A percentile compares a stretch with the other conserved stretches of the same genome.
phyloP scores from a whole-genome alignment of 35 echinoderm and acorn worm genomes.

The Diadema setosum region DNA sequence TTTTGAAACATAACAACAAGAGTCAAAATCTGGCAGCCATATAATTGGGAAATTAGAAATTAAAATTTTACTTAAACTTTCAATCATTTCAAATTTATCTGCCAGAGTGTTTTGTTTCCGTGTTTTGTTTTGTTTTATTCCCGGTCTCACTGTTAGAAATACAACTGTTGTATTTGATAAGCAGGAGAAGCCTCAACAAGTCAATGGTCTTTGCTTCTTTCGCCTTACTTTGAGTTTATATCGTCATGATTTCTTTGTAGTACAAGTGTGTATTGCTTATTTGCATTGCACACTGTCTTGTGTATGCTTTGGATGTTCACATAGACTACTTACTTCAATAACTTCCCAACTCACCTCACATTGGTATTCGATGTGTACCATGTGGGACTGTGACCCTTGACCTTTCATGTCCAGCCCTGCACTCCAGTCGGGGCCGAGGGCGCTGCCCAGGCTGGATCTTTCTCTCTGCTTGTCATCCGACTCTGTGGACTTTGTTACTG shows the following conservation, averaged over 20 bases:
- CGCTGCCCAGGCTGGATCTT: conserved; percentile 49
- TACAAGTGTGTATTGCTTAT: neutral
- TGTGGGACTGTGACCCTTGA: conserved; percentile 16
- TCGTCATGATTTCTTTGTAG: neutral
- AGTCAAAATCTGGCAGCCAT: too few species aligned
- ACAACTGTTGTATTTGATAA: too few species aligned
- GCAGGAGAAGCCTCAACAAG: neutral
- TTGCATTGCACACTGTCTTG: neutral
- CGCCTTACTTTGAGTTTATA: neutral
- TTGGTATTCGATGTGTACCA: conserved; percentile 89
- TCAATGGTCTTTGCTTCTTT: neutral
- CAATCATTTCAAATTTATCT: too few species aligned
- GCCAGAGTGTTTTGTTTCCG: too few species aligned
- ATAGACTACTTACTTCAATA: neutral
- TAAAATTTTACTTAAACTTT: too few species aligned
- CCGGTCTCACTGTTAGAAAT: too few species aligned
- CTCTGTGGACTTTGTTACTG: neutral
- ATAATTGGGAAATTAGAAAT: too few species aligned
- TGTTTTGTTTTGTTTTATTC: too few species aligned
- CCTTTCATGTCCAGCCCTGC: conserved; percentile 77
- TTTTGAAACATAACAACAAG: too few species aligned
- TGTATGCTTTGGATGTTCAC: neutral
- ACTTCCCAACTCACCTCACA: conserved; percentile 61
- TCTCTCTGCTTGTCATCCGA: neutral
- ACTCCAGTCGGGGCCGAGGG: conserved; percentile 96